Conservation (phyloP, 2,888 invertebrate genomes). For the Gymnosoma rotundatum region DNA sequence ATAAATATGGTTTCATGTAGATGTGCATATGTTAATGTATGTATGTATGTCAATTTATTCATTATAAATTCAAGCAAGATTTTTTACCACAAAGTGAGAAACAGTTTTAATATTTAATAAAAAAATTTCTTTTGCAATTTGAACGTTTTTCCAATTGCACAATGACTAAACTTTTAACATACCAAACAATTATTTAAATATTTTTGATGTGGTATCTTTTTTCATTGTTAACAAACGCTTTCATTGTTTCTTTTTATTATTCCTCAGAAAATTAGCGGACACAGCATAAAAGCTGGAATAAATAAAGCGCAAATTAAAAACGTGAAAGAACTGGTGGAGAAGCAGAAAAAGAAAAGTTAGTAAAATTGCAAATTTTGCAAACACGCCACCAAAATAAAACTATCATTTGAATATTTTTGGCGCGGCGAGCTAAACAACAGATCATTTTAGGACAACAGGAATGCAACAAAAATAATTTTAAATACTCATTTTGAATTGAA, state of each 20-base stretch:
- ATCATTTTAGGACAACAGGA: constrained; percentile 6
- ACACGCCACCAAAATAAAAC: constrained; percentile 23
- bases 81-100: constrained; percentile 16
- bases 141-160: neutral
- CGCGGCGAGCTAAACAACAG: neutral
- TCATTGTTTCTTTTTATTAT: constrained; percentile 45
- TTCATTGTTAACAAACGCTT: constrained; percentile 41
- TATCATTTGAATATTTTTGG: constrained; percentile 18
- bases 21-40: neutral
- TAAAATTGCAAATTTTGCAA: constrained; percentile 36
- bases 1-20: neutral
- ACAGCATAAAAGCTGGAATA: constrained; percentile 55
- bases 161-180: constrained; percentile 18
- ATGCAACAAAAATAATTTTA: constrained; percentile 23
- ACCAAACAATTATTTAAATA: constrained; percentile 38
- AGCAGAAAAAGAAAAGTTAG: constrained; percentile 18
- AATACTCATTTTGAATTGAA: constrained; percentile 39
- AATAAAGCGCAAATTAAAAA: constrained; percentile 23
- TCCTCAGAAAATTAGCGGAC: constrained; percentile 61
- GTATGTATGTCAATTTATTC: no score
- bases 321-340: constrained; percentile 10
- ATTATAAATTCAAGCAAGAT: constrained; percentile 9
- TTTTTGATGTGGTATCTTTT: constrained; percentile 14
- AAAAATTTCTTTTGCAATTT: neutral
- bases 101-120: neutral